Percentiles rank a stretch among this genome's conserved stretches.
These are phyloP conservation scores for Dallia pectoralis DNA, from an alignment of 2,797 vertebrate species.

Conservation along the genomic window DNA sequence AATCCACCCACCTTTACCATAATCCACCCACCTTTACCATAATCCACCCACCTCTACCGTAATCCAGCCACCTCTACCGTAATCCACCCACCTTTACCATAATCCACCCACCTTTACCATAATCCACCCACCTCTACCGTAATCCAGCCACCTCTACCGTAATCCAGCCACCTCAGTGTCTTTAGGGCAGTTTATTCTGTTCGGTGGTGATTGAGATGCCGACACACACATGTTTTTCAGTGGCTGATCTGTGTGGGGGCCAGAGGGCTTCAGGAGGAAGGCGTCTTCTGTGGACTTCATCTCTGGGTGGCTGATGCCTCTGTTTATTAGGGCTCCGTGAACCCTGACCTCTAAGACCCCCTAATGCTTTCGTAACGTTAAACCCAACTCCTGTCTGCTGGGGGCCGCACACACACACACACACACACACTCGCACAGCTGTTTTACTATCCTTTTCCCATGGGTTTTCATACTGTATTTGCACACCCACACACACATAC, in stretches of 20 bases:
- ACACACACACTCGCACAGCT: constrained; percentile 1
- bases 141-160: constrained; percentile 27
- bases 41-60: too few relatives aligned
- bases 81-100: too few relatives aligned
- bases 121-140: too few relatives aligned
- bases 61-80: too few relatives aligned
- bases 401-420: constrained; percentile 14
- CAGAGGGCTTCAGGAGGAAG: constrained; percentile 35
- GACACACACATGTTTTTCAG: constrained; percentile 69
- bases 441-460: not conserved
- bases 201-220: constrained; percentile 56
- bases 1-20: too few relatives aligned
- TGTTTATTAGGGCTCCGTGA: constrained; percentile 63
- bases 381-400: not conserved
- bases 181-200: constrained; percentile 30
- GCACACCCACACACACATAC: constrained; percentile 17
- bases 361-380: constrained; percentile 47
- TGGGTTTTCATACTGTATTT: too few relatives aligned
- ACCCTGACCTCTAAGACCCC: constrained; percentile 54
- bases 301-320: constrained; percentile 57
- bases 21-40: too few relatives aligned
- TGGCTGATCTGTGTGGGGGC: constrained; percentile 50
- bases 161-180: constrained; percentile 39
- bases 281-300: constrained; percentile 66
- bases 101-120: too few relatives aligned